Conservation (phyloP, 2,888 invertebrate genomes). For the Phalera bucephala region DNA sequence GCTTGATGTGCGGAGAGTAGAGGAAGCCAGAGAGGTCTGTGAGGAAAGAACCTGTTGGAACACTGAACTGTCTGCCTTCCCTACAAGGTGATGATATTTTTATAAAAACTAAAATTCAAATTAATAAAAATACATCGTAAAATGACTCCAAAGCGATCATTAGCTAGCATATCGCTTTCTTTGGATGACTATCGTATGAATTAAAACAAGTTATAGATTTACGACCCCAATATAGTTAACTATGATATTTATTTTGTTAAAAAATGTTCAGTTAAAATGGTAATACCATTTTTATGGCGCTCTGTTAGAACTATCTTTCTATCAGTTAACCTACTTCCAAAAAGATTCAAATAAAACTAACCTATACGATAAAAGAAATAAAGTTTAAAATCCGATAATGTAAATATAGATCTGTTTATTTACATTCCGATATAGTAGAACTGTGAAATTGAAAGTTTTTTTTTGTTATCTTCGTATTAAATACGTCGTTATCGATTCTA, state of each 20-base stretch:
- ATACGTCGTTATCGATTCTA: conserved; percentile 33
- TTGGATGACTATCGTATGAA: conserved; percentile 11
- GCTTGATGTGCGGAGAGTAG: no score
- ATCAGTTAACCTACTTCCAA: conserved; percentile 16
- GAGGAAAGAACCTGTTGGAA: no score
- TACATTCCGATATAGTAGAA: conserved; percentile 12
- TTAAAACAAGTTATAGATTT: conserved; percentile 30
- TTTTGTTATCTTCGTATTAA: conserved; percentile 29
- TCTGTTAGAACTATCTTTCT: conserved; percentile 25
- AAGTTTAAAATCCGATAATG: conserved; percentile 3
- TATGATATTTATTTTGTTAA: conserved; percentile 37
- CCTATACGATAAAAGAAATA: background rate
- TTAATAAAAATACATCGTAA: no score
- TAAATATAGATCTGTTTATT: conserved; percentile 6
- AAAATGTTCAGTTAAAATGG: conserved; percentile 36
- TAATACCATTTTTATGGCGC: conserved; percentile 31
- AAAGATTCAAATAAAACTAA: conserved; percentile 4
- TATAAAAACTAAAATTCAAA: no score
- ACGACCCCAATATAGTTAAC: conserved; percentile 37
- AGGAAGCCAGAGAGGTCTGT: no score
- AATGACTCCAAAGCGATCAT: no score
- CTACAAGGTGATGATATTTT: no score
- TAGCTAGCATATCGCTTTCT: conserved; percentile 1
- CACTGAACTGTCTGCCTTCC: no score
- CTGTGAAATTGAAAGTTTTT: conserved; percentile 29